These are phyloP conservation scores for Typhlichthys subterraneus DNA, from an alignment of 2,797 vertebrate genomes.

Conservation along the genomic window DNA sequence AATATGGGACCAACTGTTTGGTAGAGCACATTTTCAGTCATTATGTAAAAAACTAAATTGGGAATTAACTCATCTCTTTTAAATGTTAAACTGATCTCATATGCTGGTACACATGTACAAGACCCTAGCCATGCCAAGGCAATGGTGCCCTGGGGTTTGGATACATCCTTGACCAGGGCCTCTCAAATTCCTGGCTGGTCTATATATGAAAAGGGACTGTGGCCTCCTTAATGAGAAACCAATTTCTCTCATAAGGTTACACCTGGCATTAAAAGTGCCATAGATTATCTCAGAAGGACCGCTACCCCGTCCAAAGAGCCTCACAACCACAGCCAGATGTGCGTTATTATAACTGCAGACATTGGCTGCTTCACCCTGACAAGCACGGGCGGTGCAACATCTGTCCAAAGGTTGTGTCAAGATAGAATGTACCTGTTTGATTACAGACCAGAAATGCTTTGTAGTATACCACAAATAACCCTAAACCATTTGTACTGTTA, in stretches of 20 bases:
- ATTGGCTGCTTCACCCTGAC: constrained; percentile 8
- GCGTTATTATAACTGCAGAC: not conserved
- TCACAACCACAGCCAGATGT: too few species aligned
- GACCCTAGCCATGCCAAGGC: constrained; percentile 33
- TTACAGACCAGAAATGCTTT: constrained; percentile 14
- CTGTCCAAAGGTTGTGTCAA: constrained; percentile 22
- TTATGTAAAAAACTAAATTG: too few species aligned
- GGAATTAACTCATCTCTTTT: too few species aligned
- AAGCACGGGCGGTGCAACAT: constrained; percentile 17
- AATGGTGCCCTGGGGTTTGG: constrained; percentile 34
- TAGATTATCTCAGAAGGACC: constrained; percentile 13
- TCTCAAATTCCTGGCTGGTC: constrained; percentile 38
- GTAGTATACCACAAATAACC: constrained; percentile 11
- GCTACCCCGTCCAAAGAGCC: too few species aligned
- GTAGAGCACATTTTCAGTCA: too few species aligned
- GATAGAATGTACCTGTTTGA: constrained; percentile 15
- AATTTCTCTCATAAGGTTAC: constrained; percentile 29
- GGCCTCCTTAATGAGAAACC: constrained; percentile 6
- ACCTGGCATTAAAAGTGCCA: constrained; percentile 26
- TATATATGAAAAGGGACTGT: constrained; percentile 19
- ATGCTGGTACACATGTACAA: constrained; percentile 48
- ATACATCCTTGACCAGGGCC: constrained; percentile 37
- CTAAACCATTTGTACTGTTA: not conserved
- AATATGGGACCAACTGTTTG: too few species aligned
- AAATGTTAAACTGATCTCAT: constrained; percentile 18